Base-by-base conservation (phyloP, 2,113 vertebrate species). In the Odontophorus gujanensis region DNA sequence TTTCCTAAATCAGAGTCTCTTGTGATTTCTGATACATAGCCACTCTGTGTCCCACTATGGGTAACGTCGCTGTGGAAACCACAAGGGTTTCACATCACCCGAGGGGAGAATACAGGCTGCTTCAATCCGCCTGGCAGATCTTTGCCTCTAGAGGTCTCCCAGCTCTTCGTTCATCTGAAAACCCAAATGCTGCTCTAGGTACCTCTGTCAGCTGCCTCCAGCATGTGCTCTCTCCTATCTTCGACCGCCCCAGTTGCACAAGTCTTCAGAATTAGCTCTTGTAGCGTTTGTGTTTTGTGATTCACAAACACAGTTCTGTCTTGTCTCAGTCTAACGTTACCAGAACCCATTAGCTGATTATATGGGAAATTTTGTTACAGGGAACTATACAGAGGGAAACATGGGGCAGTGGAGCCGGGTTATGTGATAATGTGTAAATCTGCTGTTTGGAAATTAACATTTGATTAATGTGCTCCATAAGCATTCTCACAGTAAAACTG, bases 101-200 rank as follows among this genome's bases (percentile, higher is more conserved):
- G 24, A 65, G 69, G 21, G 21, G 48, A 90, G 25, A n/a, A 16
- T 16, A 51, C 30, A 57, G 26, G 24, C 50, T 32, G 34, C 25
- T 79, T 50, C 59, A 36, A 7, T 53, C 69, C 57, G n/a, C 9
- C 45, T 50, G 2, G 59, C 36, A n/a, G 28, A 10, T 30, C 7
- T 62, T 62, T 93, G 59, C 91, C 94, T 87, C 81, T 89, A 95
- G 91, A 87, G 66, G 71, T 93, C 92, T 93, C 91, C 74, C 81
- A 89, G 67, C n/a, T 14, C 50, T 85, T 93, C 50, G 32, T 32
- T 12, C 32, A 3, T 65, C 72, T 30, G 48, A 59, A 81, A 87
- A 28, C 3, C 34, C 24, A 26, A 67, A 26, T 10, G 7, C 38
- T 42, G 0, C 16, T 9, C 14, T 36, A 28, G 6, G 26, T n/a